Conservation (phyloP, 2,888 invertebrate genomes). For the Toxonevra muliebris region DNA sequence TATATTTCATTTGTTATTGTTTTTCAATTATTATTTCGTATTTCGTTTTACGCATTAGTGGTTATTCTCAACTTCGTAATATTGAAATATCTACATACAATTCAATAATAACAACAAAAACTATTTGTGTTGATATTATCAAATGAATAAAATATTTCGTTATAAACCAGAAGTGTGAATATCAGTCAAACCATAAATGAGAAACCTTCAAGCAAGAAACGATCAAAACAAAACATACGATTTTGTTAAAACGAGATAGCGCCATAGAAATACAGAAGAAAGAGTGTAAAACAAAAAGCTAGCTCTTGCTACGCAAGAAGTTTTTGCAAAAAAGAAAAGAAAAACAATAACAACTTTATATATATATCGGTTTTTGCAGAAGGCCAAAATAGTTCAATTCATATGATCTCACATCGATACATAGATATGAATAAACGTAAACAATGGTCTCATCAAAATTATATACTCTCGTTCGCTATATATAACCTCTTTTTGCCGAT, state of each 20-base stretch:
- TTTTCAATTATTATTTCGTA: no score
- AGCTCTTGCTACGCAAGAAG: background rate
- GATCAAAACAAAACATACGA: conserved; percentile 60
- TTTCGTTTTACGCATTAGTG: no score
- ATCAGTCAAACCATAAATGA: background rate
- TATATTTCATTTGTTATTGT: conserved; percentile 1
- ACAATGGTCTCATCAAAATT: background rate
- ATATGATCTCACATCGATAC: background rate
- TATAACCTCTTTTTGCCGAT: no score
- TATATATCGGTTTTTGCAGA: background rate
- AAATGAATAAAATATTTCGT: background rate
- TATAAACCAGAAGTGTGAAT: background rate
- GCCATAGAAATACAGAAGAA: background rate
- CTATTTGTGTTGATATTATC: background rate
- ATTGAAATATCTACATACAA: background rate
- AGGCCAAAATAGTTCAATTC: background rate
- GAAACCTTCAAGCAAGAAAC: conserved; percentile 28
- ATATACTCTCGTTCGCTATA: no score
- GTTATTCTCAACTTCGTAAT: no score
- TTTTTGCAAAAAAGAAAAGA: background rate
- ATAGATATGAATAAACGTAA: background rate
- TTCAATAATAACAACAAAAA: background rate
- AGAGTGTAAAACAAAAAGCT: background rate
- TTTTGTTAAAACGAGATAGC: conserved; percentile 58
- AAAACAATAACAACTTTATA: background rate